Evolutionary conservation across 2,797 vertebrate genomes (phyloP).

Genomic region (Distichodus sexfasciatus): DNA sequence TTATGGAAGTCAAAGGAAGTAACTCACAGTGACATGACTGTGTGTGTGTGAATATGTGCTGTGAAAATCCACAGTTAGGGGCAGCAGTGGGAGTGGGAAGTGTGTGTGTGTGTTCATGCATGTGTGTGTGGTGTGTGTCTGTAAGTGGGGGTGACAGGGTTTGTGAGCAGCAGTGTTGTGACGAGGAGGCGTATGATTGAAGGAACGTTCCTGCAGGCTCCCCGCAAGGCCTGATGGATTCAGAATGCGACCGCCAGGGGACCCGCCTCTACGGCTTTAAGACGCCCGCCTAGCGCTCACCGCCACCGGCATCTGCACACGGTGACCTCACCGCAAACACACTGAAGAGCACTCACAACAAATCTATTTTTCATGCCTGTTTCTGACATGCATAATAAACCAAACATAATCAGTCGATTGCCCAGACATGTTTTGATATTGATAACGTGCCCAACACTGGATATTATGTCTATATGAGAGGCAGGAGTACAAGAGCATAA

Average conservation of each 20-base stretch:
- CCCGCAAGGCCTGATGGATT: conserved; percentile 75
- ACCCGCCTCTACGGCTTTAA: conserved; percentile 48
- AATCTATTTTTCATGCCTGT: conserved; percentile 4
- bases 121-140: conserved; percentile 9
- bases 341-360: not conserved
- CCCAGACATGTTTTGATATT: not conserved
- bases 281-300: conserved; percentile 20
- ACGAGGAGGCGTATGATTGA: conserved; percentile 64
- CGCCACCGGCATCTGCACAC: conserved; percentile 24
- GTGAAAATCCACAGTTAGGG: conserved; percentile 32
- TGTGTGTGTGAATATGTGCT: conserved; percentile 7
- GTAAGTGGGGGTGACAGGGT: conserved; percentile 77
- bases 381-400: conserved; percentile 9
- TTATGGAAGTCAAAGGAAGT: too few relatives aligned
- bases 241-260: conserved; percentile 58
- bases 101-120: not conserved
- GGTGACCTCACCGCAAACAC: conserved; percentile 11
- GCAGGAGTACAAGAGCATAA: not conserved
- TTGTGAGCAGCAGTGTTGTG: conserved; percentile 59
- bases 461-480: not conserved
- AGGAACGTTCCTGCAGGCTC: conserved; percentile 77
- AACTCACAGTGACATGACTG: too few relatives aligned
- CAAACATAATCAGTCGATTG: not conserved
- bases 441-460: too few relatives aligned
- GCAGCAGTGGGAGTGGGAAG: conserved; percentile 14